phyloP scores from a whole-genome alignment of 2,113 vertebrate genomes.

The Cyanoramphus novaezelandiae region DNA sequence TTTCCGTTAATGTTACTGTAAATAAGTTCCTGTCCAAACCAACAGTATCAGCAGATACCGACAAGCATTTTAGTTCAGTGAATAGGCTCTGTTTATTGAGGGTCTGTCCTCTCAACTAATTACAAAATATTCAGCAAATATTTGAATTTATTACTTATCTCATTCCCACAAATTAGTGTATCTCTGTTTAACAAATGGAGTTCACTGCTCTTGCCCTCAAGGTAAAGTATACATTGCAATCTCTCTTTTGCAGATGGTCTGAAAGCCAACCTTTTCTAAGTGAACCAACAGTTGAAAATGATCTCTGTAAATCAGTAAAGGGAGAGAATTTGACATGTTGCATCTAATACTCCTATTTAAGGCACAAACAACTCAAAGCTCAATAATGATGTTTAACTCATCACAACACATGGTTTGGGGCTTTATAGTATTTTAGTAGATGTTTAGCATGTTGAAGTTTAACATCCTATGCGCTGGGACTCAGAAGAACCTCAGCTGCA shows the following conservation, averaged over 20 bases:
- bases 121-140: slow-evolving; percentile 79
- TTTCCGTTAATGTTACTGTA: background rate
- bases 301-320: slow-evolving; percentile 27
- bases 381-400: background rate
- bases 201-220: slow-evolving; percentile 70
- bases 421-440: background rate
- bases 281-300: slow-evolving; percentile 16
- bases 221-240: slow-evolving; percentile 72
- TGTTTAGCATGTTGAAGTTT: background rate
- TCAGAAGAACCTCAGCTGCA: background rate
- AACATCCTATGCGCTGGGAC: background rate
- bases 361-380: background rate
- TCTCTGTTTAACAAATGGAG: slow-evolving; percentile 71
- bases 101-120: slow-evolving; percentile 56
- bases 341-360: background rate
- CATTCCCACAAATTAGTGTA: slow-evolving; percentile 52
- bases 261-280: background rate
- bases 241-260: slow-evolving; percentile 26
- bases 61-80: background rate
- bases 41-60: background rate
- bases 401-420: background rate
- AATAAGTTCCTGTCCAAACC: background rate
- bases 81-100: slow-evolving; percentile 21
- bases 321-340: background rate
- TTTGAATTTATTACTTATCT: slow-evolving; percentile 72